phyloP scores from a whole-genome alignment of 1,140 invertebrate species.

The Apis mellifera region Amel_HAv3.1 CM009942.2:4845001-4845500 shows the following conservation, averaged over 20 bases:
- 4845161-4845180: background rate
- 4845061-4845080: conserved; percentile 58
- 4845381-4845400: conserved; percentile 18
- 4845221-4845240: conserved; percentile 60
- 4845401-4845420: conserved; percentile 12
- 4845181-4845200: conserved; percentile 15
- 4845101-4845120: conserved; percentile 19
- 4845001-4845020: conserved; percentile 53
- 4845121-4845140: conserved; percentile 40
- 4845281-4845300: conserved; percentile 39
- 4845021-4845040: conserved; percentile 32
- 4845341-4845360: conserved; percentile 20
- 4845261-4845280: conserved; percentile 38
- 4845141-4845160: conserved; percentile 37
- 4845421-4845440: conserved; percentile 18
- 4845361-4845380: conserved; percentile 34
- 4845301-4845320: conserved; percentile 1
- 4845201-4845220: conserved; percentile 54
- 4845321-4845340: conserved; percentile 48
- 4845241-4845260: conserved; percentile 58
- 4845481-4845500: too few species aligned
- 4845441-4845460: conserved; percentile 33
- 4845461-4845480: too few species aligned
- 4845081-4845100: background rate
- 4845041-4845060: conserved; percentile 49